Percentiles rank a stretch among this genome's conserved stretches.
Conservation (phyloP, 2,888 invertebrate species). For the Agrochola macilenta region DNA sequence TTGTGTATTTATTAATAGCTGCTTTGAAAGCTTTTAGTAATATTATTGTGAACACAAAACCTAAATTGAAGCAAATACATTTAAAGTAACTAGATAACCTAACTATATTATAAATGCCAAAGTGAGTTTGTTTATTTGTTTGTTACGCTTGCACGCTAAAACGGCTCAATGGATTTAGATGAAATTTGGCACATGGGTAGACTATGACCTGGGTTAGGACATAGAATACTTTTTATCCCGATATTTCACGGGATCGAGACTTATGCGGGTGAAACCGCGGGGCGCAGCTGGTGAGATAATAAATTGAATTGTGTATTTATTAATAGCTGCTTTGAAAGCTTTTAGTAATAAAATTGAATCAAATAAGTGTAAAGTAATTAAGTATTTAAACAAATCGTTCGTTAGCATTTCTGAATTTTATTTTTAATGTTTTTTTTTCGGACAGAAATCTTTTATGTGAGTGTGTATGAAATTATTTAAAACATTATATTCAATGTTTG, state of each 20-base stretch:
- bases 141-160: too few species aligned
- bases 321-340: not conserved
- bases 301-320: slow-evolving; percentile 2
- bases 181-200: too few species aligned
- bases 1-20: not conserved
- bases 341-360: slow-evolving; percentile 3
- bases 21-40: not conserved
- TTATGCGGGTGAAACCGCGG: too few species aligned
- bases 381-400: not conserved
- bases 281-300: not conserved
- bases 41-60: slow-evolving; percentile 12
- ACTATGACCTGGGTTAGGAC: too few species aligned
- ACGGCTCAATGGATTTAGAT: too few species aligned
- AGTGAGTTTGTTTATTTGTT: too few species aligned
- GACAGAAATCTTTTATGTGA: not conserved
- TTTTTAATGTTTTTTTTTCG: not conserved
- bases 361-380: slow-evolving; percentile 1
- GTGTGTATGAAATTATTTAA: not conserved
- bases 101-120: too few species aligned
- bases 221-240: too few species aligned
- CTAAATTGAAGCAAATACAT: too few species aligned
- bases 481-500: not conserved
- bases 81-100: too few species aligned
- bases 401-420: not conserved
- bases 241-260: too few species aligned